Conservation (phyloP, 1,140 invertebrate species). For the Chrysomallon squamiferum region DNA sequence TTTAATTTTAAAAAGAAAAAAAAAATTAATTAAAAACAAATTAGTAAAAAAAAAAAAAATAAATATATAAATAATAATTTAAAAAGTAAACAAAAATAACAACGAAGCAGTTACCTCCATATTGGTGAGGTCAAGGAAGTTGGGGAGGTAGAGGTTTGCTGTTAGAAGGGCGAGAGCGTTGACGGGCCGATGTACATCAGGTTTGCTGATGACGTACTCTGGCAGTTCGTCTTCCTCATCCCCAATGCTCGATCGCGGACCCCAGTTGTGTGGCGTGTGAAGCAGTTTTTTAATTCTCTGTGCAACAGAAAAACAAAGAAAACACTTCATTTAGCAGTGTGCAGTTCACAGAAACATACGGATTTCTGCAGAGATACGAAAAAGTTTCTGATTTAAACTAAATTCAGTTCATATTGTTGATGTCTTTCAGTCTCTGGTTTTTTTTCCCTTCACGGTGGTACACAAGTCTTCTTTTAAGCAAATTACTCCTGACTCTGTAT, state of each 20-base stretch:
- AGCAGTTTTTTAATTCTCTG: slow-evolving; percentile 40
- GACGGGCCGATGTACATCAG: slow-evolving; percentile 47
- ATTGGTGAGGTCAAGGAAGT: slow-evolving; percentile 37
- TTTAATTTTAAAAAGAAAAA: too few species aligned
- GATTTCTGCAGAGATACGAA: neutral
- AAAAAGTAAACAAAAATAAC: too few species aligned
- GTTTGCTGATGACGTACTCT: slow-evolving; percentile 55
- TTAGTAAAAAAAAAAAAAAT: too few species aligned
- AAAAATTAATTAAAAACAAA: too few species aligned
- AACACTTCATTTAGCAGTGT: neutral
- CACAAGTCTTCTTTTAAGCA: too few species aligned
- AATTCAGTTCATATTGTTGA: neutral
- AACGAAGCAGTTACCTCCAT: too few species aligned
- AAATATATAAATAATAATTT: too few species aligned
- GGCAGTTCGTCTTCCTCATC: slow-evolving; percentile 46
- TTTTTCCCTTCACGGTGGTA: too few species aligned
- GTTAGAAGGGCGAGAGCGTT: slow-evolving; percentile 52
- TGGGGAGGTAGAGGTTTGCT: slow-evolving; percentile 55
- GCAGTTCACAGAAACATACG: neutral
- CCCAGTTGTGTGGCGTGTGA: slow-evolving; percentile 43
- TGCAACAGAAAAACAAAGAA: neutral
- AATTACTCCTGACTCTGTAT: too few species aligned
- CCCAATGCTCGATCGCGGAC: slow-evolving; percentile 33
- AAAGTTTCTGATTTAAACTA: neutral
- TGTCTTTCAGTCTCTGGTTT: too few species aligned